Evolutionary conservation across 2,888 invertebrate species (phyloP).

Genomic region (Tridacna gigas): DNA sequence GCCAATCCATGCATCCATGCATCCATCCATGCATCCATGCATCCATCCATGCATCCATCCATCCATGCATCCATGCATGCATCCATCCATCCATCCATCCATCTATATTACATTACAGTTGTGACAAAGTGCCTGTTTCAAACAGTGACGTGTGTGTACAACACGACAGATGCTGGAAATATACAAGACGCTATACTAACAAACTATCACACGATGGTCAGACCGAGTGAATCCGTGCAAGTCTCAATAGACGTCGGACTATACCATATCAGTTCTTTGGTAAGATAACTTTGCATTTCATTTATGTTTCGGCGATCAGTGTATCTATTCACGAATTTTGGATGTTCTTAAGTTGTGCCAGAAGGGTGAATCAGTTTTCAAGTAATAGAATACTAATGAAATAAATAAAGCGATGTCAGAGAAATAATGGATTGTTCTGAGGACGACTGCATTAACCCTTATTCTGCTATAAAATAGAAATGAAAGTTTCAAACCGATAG

Average conservation of each 20-base stretch:
- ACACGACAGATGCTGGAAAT: neutral
- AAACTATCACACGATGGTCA: slow-evolving; percentile 12
- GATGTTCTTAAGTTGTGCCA: neutral
- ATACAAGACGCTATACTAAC: slow-evolving; percentile 10
- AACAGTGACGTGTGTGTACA: neutral
- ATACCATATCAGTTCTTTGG: slow-evolving; percentile 20
- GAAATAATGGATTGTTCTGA: too few relatives aligned
- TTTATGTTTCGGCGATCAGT: neutral
- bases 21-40: too few relatives aligned
- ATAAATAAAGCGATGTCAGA: too few relatives aligned
- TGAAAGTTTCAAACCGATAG: too few relatives aligned
- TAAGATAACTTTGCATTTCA: neutral
- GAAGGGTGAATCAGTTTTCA: neutral
- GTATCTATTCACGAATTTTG: neutral
- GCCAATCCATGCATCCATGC: too few relatives aligned
- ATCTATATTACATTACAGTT: neutral
- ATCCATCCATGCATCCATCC: too few relatives aligned
- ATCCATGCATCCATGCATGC: too few relatives aligned
- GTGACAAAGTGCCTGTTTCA: neutral
- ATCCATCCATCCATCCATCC: too few relatives aligned
- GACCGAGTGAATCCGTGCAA: neutral
- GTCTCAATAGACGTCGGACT: slow-evolving; percentile 4
- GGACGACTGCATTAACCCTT: too few relatives aligned
- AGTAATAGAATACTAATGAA: too few relatives aligned
- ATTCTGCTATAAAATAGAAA: too few relatives aligned